Percentiles rank a stretch among this genome's conserved stretches.
Evolutionary conservation across 2,888 invertebrate genomes (phyloP).

Genomic region (Scrobipalpa costella): DNA sequence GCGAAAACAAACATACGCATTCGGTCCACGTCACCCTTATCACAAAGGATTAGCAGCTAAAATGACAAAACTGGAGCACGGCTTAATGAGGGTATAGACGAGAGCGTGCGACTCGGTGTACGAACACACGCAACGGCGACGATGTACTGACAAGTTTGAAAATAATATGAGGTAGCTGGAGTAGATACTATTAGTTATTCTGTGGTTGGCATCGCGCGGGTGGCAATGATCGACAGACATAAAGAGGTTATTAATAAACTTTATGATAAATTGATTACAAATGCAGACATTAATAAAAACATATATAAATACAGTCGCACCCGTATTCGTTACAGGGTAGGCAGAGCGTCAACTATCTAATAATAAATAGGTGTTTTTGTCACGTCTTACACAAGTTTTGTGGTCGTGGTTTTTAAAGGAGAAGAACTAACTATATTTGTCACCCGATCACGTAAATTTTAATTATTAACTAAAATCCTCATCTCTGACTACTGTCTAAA

Average conservation of each 20-base stretch:
- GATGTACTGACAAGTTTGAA: slow-evolving; percentile 54
- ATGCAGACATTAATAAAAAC: slow-evolving; percentile 12
- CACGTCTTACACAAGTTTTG: no score
- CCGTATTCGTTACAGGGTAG: no score
- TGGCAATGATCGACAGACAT: slow-evolving; percentile 56
- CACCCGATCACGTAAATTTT: no score
- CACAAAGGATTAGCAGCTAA: slow-evolving; percentile 34
- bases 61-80: slow-evolving; percentile 35
- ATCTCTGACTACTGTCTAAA: no score
- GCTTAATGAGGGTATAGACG: slow-evolving; percentile 40
- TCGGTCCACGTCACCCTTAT: slow-evolving; percentile 38
- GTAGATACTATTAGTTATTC: no score
- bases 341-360: no score
- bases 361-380: no score
- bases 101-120: slow-evolving; percentile 57
- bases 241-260: slow-evolving; percentile 33
- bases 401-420: no score
- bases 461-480: no score
- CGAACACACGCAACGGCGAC: slow-evolving; percentile 66
- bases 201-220: slow-evolving; percentile 54
- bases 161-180: slow-evolving; percentile 44
- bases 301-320: not conserved
- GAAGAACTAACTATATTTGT: no score
- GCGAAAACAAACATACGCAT: slow-evolving; percentile 40
- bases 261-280: slow-evolving; percentile 21